These are phyloP conservation scores for Dicranocentrus wangi DNA, from an alignment of 2,888 invertebrate genomes.

Conservation along the genomic window DNA sequence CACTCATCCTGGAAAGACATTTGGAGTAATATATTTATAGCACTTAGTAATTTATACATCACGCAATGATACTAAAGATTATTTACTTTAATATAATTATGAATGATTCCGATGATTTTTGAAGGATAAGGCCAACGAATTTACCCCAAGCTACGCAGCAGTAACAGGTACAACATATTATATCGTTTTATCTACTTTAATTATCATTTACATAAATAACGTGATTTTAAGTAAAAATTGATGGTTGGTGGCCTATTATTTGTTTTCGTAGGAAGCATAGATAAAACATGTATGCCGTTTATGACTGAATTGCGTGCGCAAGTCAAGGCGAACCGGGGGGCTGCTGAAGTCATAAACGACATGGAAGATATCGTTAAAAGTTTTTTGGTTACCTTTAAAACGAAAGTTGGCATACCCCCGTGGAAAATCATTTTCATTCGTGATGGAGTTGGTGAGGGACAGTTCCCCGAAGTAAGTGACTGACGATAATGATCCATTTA, in stretches of 20 bases:
- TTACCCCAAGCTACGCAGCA: constrained; percentile 39
- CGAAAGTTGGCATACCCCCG: constrained; percentile 65
- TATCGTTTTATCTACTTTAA: too few species aligned
- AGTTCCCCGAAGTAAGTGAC: constrained; percentile 72
- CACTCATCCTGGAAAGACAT: constrained; percentile 74
- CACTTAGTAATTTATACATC: too few species aligned
- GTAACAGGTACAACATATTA: constrained; percentile 36
- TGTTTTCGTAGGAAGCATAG: constrained; percentile 59
- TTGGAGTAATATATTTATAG: too few species aligned
- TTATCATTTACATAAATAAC: too few species aligned
- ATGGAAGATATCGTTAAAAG: constrained; percentile 69
- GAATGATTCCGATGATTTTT: too few species aligned
- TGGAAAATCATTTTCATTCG: constrained; percentile 74
- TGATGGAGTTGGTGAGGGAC: constrained; percentile 75
- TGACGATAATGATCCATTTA: too few species aligned
- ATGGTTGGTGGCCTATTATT: too few species aligned
- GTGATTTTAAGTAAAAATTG: too few species aligned
- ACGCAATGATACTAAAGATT: too few species aligned
- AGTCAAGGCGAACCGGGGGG: constrained; percentile 43
- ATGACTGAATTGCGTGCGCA: constrained; percentile 65
- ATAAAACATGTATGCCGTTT: constrained; percentile 62
- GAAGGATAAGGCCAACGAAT: constrained; percentile 9
- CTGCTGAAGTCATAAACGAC: constrained; percentile 65
- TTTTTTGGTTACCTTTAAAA: constrained; percentile 15
- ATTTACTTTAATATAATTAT: too few species aligned